Base-by-base conservation (phyloP, 2,797 vertebrate genomes). In the Falco biarmicus region DNA sequence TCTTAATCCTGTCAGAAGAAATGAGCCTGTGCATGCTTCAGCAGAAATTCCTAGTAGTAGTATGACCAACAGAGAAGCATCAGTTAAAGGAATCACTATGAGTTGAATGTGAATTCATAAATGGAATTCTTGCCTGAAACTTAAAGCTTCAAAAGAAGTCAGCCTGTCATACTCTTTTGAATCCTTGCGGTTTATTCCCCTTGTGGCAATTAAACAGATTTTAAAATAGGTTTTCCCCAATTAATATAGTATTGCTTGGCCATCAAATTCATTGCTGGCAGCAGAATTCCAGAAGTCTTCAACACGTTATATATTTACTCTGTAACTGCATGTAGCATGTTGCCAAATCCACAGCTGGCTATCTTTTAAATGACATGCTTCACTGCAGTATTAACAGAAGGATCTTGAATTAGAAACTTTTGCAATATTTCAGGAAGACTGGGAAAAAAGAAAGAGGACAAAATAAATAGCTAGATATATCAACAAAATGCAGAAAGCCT, bases 1-100 rank as follows among this genome's bases (percentile, higher is more conserved):
- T 87, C 22, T 86, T 93, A 86, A 73, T 91, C n/a, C n/a, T 95
- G 54, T 78, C 66, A 79, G 16, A 37, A 89, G 59, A 95, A 71
- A 95, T 89, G 39, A 91, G 24, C 53, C 47, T 69, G 14, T 87
- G 65, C 24, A 51, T 28, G 29, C 34, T 78, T 91, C 61, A 81
- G 45, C n/a, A 95, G 53, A 84, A 95, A 81, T 69, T 93, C 26
- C 37, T 59, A 48, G 29, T 41, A 21, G 37, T 75, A 75, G 24
- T 53, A 71, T 22, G 93, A 81, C 45, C 31, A 77, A 60, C 11
- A 94, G 78, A 57, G 47, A 94, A 90, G 32, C 16, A 83, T 65
- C 29, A 64, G 15, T 78, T 87, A 92, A 94, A 87, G 37, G 28
- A 90, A 85, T 70, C 18, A 70, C 8, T 11, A 48, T 34, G 45